These are phyloP conservation scores for Corydoras maculifer DNA, from an alignment of 2,113 vertebrate species.

Conservation along the genomic window DNA sequence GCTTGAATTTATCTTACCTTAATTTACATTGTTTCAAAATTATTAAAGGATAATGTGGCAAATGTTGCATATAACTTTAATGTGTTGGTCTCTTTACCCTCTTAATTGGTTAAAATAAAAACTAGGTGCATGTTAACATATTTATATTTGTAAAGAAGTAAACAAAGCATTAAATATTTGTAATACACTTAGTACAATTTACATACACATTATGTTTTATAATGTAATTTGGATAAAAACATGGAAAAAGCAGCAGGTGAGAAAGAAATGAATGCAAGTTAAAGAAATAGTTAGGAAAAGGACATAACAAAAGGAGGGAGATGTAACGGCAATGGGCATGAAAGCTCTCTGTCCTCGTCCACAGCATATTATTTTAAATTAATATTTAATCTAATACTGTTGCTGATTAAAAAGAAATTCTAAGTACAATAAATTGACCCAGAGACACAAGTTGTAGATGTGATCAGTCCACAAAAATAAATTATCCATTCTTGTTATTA, in stretches of 20 bases:
- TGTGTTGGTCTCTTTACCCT: too few relatives aligned
- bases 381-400: neutral
- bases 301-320: conserved; percentile 23
- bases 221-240: conserved; percentile 52
- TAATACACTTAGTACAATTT: conserved; percentile 45
- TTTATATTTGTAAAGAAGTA: too few relatives aligned
- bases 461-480: neutral
- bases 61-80: too few relatives aligned
- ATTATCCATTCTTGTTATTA: too few relatives aligned
- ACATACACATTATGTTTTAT: conserved; percentile 65
- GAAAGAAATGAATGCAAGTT: conserved; percentile 49
- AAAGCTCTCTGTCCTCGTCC: conserved; percentile 34
- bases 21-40: too few relatives aligned
- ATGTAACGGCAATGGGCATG: conserved; percentile 22
- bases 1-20: too few relatives aligned
- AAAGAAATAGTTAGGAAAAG: conserved; percentile 19
- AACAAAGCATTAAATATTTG: conserved; percentile 52
- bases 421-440: neutral
- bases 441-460: neutral
- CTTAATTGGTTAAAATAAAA: too few relatives aligned
- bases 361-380: conserved; percentile 17
- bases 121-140: too few relatives aligned
- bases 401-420: neutral
- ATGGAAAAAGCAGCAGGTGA: conserved; percentile 51
- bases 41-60: too few relatives aligned